Evolutionary conservation across 2,113 vertebrate species (phyloP), one percentile per base, ranked within the genome.

Genomic region (Passer domesticus): DNA sequence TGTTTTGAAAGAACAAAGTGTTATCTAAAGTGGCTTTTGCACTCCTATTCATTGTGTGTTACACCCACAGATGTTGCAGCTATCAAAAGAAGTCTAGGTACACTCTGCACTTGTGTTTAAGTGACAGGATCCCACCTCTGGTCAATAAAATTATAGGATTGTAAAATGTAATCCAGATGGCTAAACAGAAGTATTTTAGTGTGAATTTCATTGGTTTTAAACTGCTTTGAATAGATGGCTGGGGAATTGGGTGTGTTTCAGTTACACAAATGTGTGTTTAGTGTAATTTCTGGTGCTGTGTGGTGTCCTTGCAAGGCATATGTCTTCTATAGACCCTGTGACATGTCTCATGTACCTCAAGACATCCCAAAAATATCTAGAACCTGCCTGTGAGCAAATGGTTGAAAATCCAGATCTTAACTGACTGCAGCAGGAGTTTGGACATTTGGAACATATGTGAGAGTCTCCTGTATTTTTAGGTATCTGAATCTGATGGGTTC

Each of bases 371-470:
- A 24, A 3, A 35, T 31, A 63, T 25, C 10, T 49, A 55, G 43
- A 37, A 17, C 3, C 7, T 73, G 7, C 8, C 15, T 58, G 6
- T 27, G 16, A 22, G 13, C 4, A 60, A 90, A 33, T 7, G 0
- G 1, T 81, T 64, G 39, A 74, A 70, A 78, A 30, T 74, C 24
- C 46, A 83, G 11, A 12, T 53, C 17, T 43, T 12, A 19, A 3
- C 16, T 77, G 41, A 9, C 20, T 68, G 14, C 35, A 73, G 5
- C 14, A 27, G 23, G 18, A 60, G 13, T 12, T 39, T 43, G 56
- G 24, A 31, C 4, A 25, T 9, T 47, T 20, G 5, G 17, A 74
- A 20, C 8, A 41, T 0, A 0, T 3, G 7, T 41, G 28, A 66
- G 7, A 30, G 1, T 49, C 20, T 72, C 20, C 0, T 2, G 1